Evolutionary conservation across 2,113 vertebrate genomes (phyloP).

Genomic region (Xiphophorus couchianus): DNA sequence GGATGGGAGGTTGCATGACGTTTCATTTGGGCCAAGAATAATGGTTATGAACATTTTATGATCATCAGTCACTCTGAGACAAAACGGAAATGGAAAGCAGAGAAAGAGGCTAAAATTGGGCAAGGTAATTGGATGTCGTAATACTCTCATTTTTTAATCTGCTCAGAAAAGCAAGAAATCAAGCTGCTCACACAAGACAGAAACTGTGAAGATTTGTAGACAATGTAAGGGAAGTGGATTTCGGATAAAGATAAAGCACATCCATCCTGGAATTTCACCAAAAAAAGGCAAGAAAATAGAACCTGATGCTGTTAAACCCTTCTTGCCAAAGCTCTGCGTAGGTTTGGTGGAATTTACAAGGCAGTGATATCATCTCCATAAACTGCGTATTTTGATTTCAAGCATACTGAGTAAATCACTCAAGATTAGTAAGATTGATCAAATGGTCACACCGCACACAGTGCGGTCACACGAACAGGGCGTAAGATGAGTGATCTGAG

Average conservation of each 20-base stretch:
- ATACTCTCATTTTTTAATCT: neutral
- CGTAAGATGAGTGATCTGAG: constrained; percentile 7
- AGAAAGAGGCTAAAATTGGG: constrained; percentile 38
- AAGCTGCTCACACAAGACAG: neutral
- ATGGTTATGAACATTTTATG: constrained; percentile 27
- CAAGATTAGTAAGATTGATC: constrained; percentile 16
- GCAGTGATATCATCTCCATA: constrained; percentile 51
- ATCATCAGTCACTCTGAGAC: constrained; percentile 52
- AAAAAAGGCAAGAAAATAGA: neutral
- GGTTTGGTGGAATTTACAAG: constrained; percentile 60
- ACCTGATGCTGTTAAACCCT: neutral
- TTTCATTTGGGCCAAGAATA: constrained; percentile 29
- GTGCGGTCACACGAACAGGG: constrained; percentile 14
- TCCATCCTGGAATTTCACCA: constrained; percentile 10
- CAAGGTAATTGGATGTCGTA: constrained; percentile 32
- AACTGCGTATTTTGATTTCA: constrained; percentile 41
- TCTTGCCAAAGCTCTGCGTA: constrained; percentile 16
- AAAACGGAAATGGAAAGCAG: constrained; percentile 41
- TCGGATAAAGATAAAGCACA: constrained; percentile 2
- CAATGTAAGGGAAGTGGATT: neutral
- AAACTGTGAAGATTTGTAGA: neutral
- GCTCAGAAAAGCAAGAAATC: neutral
- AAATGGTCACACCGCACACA: neutral
- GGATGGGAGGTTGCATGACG: constrained; percentile 44
- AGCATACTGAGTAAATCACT: constrained; percentile 35